A percentile compares a stretch with the other conserved stretches of the same genome.
phyloP scores from a whole-genome alignment of 1,140 invertebrate genomes.

The Musca domestica region DNA sequence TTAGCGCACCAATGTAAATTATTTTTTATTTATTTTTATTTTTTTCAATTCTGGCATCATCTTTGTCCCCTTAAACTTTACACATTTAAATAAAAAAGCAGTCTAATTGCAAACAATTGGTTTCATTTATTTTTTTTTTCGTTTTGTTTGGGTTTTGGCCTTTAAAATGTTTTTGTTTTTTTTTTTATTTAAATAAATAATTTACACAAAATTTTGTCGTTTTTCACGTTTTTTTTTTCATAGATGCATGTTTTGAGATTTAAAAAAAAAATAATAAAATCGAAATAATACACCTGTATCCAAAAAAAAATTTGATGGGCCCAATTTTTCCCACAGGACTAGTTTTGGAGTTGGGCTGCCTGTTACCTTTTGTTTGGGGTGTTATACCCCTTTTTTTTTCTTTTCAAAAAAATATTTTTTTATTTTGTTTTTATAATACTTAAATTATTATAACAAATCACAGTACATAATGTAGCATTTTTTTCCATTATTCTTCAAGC shows the following conservation, averaged over 20 bases:
- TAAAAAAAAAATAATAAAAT: too few species aligned
- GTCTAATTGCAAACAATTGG: slow-evolving; percentile 20
- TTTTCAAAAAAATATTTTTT: background rate
- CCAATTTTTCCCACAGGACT: too few species aligned
- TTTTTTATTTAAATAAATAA: too few species aligned
- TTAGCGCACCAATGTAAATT: slow-evolving; percentile 15
- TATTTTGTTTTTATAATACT: slow-evolving; percentile 8
- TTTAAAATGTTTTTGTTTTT: background rate
- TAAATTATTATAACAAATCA: slow-evolving; percentile 21
- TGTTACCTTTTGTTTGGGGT: too few species aligned
- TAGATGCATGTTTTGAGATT: too few species aligned
- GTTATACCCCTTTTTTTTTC: too few species aligned
- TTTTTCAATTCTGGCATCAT: background rate
- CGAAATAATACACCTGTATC: too few species aligned
- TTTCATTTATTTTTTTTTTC: background rate
- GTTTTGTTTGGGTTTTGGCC: slow-evolving; percentile 5
- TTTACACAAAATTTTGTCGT: too few species aligned
- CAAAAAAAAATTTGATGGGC: too few species aligned
- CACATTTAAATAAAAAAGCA: slow-evolving; percentile 16
- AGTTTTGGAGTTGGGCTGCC: too few species aligned
- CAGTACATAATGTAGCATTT: slow-evolving; percentile 15
- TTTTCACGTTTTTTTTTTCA: too few species aligned
- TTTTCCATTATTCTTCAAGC: background rate
- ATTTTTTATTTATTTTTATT: background rate
- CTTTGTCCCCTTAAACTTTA: background rate